A percentile compares a stretch with the other conserved stretches of the same genome.
phyloP scores from a whole-genome alignment of 2,797 vertebrate species.

The Furcifer pardalis region DNA sequence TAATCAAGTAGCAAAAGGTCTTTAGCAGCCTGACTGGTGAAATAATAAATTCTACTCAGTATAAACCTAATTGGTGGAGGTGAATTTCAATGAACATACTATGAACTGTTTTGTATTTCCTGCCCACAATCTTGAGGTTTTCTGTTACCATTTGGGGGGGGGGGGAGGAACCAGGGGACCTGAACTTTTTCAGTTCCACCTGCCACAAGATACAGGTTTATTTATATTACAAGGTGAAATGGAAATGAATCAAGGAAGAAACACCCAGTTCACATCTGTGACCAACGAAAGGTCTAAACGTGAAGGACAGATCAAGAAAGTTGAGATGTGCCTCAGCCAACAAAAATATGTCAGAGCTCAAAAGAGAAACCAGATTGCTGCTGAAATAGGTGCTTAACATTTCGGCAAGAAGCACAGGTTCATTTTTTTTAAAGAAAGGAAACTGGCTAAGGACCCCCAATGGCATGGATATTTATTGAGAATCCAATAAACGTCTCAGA shows the following conservation, averaged over 20 bases:
- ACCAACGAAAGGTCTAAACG: slow-evolving; percentile 50
- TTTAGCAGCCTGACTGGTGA: neutral
- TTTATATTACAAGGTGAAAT: slow-evolving; percentile 56
- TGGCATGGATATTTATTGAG: slow-evolving; percentile 76
- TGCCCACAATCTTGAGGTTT: slow-evolving; percentile 37
- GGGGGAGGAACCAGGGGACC: neutral
- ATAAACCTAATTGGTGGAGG: neutral
- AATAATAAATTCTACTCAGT: neutral
- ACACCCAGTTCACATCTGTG: slow-evolving; percentile 42
- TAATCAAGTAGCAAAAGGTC: no score
- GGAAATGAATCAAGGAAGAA: slow-evolving; percentile 37
- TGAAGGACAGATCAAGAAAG: slow-evolving; percentile 46
- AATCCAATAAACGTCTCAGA: slow-evolving; percentile 79
- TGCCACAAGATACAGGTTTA: slow-evolving; percentile 56
- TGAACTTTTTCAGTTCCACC: slow-evolving; percentile 56
- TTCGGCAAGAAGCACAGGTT: slow-evolving; percentile 70
- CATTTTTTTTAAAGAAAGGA: slow-evolving; percentile 70
- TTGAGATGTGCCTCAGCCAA: slow-evolving; percentile 68
- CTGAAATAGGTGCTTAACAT: slow-evolving; percentile 69
- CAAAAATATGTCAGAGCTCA: slow-evolving; percentile 71
- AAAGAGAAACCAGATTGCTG: slow-evolving; percentile 76
- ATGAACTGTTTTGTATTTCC: slow-evolving; percentile 46
- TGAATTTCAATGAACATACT: slow-evolving; percentile 23
- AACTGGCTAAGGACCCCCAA: slow-evolving; percentile 76
- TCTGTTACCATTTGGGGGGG: neutral